Conservation (phyloP, 1,140 invertebrate genomes). For the Drosophila rhopaloa region DNA sequence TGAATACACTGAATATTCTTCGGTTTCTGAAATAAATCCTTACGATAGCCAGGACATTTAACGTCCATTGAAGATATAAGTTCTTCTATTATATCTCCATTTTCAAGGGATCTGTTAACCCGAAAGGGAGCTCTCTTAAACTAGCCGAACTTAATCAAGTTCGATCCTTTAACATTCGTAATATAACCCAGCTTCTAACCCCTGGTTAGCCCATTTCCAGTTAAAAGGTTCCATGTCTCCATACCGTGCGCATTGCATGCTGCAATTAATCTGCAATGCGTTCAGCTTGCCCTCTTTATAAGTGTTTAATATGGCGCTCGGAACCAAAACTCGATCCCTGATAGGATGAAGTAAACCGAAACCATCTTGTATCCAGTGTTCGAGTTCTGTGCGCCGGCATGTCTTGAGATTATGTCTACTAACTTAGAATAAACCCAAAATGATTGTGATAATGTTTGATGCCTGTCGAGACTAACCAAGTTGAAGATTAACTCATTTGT, state of each 20-base stretch:
- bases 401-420: slow-evolving; percentile 28
- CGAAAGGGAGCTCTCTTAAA: not conserved
- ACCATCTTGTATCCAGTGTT: not conserved
- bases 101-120: not conserved
- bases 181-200: not conserved
- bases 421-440: slow-evolving; percentile 11
- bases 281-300: slow-evolving; percentile 26
- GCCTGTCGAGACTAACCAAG: slow-evolving; percentile 59
- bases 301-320: not conserved
- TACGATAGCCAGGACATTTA: not conserved
- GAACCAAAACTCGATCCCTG: not conserved
- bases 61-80: not conserved
- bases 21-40: not conserved
- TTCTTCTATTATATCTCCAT: not conserved
- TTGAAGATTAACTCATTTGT: slow-evolving; percentile 69
- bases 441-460: slow-evolving; percentile 29
- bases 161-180: not conserved
- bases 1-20: too few species aligned
- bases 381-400: slow-evolving; percentile 37
- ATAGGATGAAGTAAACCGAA: not conserved
- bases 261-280: slow-evolving; percentile 33
- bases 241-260: slow-evolving; percentile 36
- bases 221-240: slow-evolving; percentile 1
- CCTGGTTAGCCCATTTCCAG: not conserved
- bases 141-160: not conserved